A percentile compares a stretch with the other conserved stretches of the same genome.
Conservation (phyloP, 2,888 invertebrate genomes). For the Bellardia pandia region DNA sequence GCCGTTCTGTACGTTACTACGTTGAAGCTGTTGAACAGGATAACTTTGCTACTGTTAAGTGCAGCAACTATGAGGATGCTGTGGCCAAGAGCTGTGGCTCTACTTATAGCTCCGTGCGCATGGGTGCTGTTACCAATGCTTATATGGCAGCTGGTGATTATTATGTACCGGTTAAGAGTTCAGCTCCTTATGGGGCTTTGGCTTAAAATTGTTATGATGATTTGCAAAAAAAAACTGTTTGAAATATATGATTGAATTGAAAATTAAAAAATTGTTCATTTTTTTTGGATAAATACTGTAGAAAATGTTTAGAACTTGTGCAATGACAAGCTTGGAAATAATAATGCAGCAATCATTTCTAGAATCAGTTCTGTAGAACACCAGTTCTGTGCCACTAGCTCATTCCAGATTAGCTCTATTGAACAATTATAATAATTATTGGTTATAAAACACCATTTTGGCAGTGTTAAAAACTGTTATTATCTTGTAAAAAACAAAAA, state of each 20-base stretch:
- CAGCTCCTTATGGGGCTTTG: conserved; percentile 77
- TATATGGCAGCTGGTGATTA: conserved; percentile 78
- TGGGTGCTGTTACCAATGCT: conserved; percentile 77
- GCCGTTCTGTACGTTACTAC: conserved; percentile 82
- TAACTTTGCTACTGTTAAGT: conserved; percentile 77
- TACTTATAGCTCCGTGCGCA: conserved; percentile 71
- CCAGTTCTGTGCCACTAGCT: no score
- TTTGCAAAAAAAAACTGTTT: not conserved
- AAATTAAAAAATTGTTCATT: not conserved
- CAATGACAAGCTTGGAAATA: no score
- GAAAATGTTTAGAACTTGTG: no score
- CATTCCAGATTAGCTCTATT: no score
- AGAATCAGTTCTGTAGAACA: no score
- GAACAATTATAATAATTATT: no score
- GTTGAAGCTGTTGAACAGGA: conserved; percentile 81
- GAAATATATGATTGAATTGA: not conserved
- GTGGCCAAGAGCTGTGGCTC: conserved; percentile 74
- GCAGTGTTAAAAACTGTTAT: no score
- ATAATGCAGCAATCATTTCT: no score
- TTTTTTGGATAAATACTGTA: no score
- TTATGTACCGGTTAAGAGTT: conserved; percentile 79
- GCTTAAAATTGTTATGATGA: conserved; percentile 13
- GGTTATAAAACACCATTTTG: no score
- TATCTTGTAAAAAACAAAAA: no score
- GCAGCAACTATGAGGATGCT: conserved; percentile 73